Evolutionary conservation across 2,113 vertebrate genomes (phyloP), one percentile per base, ranked within the genome.

Genomic region (Lynx canadensis): DNA sequence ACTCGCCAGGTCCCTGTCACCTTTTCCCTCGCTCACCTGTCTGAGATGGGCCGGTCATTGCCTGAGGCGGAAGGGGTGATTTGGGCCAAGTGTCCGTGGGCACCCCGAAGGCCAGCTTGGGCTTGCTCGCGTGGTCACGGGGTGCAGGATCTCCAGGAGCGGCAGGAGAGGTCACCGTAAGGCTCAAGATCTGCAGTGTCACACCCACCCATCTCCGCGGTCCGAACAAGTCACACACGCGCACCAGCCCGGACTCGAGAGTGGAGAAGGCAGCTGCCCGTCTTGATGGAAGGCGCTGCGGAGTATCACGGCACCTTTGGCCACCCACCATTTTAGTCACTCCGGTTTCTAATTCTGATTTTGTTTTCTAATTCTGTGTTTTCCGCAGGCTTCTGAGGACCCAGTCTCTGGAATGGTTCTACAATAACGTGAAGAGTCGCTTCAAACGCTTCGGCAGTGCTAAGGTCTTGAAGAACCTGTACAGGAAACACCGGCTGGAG

Each of bases 391-490:
- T 99, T 27, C 98, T 99, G 94, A 99, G 99, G 98, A 99, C 99
- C 0, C 99, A 99, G 98, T 99, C 99, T 33, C 99, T 99, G 91
- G 99, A 99, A 98, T 99, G 99, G 99, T 99, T 99, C 98, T 99
- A 99, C 96, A 99, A 99, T 97, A 99, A 99, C 57, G 99, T 99
- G 95, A 99, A 99, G 98, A 99, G 99, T 94, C 99, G 99, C 78
- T 99, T 99, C 98, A 99, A 99, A 97, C 99, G 99, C 98, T 99
- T 99, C 18, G 99, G 99, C 98, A 99, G 99, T 41, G 99, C 99
- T 97, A 99, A 99, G 98, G 99, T 99, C 96, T 98, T 99, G 98
- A 99, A 99, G 98, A 99, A 99, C 92, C 98, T 99, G 74, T 99
- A 99, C 98, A 99, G 99, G 96, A 99, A 99, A 88, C 99, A 99